phyloP scores from a whole-genome alignment of 2,113 vertebrate species.

The Picathartes gymnocephalus region DNA sequence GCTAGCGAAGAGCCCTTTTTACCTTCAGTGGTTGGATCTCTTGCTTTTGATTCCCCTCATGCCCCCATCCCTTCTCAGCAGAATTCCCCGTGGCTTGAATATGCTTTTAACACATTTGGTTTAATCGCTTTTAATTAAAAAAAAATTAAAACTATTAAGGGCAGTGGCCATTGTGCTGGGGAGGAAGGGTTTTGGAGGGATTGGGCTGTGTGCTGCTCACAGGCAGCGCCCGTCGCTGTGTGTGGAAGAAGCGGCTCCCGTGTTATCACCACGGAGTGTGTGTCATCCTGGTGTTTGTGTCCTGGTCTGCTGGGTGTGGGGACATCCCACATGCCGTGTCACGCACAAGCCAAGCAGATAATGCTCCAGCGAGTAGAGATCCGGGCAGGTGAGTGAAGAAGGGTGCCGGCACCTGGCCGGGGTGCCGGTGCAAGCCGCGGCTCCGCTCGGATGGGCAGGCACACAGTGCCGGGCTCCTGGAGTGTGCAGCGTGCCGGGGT shows the following conservation, averaged over 20 bases:
- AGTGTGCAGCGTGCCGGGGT: neutral
- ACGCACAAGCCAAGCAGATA: fast-evolving
- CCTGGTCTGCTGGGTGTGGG: neutral
- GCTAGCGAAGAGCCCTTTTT: neutral
- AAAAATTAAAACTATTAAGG: neutral
- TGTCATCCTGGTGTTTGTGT: neutral
- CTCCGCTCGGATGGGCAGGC: neutral
- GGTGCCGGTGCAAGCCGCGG: fast-evolving
- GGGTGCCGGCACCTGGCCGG: neutral
- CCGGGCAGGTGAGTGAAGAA: neutral
- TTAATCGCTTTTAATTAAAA: slow-evolving; percentile 1
- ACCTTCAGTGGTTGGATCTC: neutral
- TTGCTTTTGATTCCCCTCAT: neutral
- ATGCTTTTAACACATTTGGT: neutral
- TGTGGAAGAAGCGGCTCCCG: neutral
- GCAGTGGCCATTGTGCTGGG: neutral
- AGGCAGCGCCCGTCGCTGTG: fast-evolving
- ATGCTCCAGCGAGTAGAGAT: neutral
- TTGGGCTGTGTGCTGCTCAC: neutral
- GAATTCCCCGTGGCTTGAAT: neutral
- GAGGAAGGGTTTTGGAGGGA: neutral
- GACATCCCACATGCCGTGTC: neutral
- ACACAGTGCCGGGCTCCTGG: neutral
- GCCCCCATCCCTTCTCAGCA: neutral
- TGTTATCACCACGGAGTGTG: fast-evolving